Conservation (phyloP, 2,888 invertebrate genomes). For the Buathra laborator region DNA sequence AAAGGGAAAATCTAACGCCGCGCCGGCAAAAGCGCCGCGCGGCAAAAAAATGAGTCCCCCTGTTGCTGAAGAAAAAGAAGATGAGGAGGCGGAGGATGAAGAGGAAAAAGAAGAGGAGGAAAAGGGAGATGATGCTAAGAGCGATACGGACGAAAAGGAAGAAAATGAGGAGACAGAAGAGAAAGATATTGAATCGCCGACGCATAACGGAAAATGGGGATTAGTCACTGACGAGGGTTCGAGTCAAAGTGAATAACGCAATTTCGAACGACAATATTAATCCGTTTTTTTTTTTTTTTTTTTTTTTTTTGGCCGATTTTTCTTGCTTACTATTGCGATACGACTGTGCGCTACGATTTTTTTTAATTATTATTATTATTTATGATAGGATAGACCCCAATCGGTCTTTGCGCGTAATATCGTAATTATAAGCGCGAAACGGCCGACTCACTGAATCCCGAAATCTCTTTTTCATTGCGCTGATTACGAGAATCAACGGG, state of each 20-base stretch:
- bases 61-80: background rate
- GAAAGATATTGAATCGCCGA: background rate
- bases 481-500: background rate
- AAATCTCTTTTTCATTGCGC: background rate
- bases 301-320: background rate
- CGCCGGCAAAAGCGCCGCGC: background rate
- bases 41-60: background rate
- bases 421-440: background rate
- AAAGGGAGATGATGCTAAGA: background rate
- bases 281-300: background rate
- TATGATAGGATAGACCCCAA: background rate
- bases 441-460: background rate
- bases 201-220: slow-evolving; percentile 4
- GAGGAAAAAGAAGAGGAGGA: background rate
- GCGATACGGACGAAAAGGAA: background rate
- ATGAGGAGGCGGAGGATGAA: background rate
- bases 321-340: background rate
- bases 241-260: background rate
- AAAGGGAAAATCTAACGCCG: background rate
- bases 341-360: background rate
- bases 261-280: background rate
- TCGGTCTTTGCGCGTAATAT: background rate
- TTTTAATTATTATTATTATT: background rate
- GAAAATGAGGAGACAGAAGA: background rate
- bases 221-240: background rate